Conservation (phyloP, 2,113 vertebrate genomes). For the Riparia riparia region DNA sequence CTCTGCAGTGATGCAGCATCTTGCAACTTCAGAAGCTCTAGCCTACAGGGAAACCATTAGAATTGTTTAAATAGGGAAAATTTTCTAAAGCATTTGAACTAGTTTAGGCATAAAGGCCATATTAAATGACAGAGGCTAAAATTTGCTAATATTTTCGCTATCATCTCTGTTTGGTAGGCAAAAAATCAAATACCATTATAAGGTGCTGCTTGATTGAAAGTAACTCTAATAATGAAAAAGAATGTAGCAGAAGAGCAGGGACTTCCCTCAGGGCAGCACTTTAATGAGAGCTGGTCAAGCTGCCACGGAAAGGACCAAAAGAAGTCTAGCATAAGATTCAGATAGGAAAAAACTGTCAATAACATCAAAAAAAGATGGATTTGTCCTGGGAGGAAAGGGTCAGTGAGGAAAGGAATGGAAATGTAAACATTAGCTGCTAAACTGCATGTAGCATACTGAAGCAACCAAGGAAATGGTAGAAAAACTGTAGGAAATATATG, state of each 20-base stretch:
- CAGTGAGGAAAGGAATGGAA: neutral
- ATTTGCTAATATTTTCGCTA: neutral
- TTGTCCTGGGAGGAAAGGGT: neutral
- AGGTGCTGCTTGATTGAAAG: neutral
- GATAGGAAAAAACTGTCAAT: neutral
- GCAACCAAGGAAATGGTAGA: neutral
- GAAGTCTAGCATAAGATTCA: neutral
- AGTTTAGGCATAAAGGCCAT: neutral
- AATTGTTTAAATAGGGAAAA: neutral
- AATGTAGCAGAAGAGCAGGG: rapidly evolving
- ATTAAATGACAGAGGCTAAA: neutral
- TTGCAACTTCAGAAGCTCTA: neutral
- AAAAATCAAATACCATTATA: neutral
- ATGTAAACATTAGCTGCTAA: conserved; percentile 15
- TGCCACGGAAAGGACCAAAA: neutral
- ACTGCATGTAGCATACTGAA: neutral
- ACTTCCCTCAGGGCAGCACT: neutral
- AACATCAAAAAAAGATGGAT: neutral
- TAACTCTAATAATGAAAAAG: neutral
- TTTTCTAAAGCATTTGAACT: neutral
- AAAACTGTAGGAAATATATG: neutral
- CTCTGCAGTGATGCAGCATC: neutral
- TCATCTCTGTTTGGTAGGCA: neutral
- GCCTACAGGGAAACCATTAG: neutral
- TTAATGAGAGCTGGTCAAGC: neutral